Base-by-base conservation (phyloP, 2,888 invertebrate species). In the Sarcophaga caerulescens region DNA sequence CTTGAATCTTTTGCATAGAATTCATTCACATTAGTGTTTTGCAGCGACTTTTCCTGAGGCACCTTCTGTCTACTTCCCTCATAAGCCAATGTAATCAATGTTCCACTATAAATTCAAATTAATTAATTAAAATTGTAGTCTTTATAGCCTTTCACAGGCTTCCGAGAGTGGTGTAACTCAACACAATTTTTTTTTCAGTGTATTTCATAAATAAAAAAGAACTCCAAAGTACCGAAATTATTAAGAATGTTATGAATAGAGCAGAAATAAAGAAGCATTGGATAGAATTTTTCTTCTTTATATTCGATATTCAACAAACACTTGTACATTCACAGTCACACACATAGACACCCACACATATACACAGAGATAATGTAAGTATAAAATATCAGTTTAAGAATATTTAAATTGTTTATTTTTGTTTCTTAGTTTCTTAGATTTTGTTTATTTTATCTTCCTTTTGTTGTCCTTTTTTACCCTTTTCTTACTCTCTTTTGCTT, bases 401-500 rank as follows among this genome's bases (percentile, higher is more conserved):
- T 17, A 66, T 66, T 77, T 60, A 68, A 68, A 45, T 68, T 68
- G 23, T 68, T 60, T 60, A 68, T 68, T 68, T 68, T 77, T 76
- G 5, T 59, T 68, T 45, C n/a, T n/a, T n/a, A 52, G 4, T 75
- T 63, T 25, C 47, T 23, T 23, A 74, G 47, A 47, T 75, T 75
- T 76, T 59, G 57, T 60, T 52, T 57, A 23, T 12, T 45, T 23
- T 47, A 62, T 63, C 10, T 52, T 69, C 52, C 17, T 52, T 14
- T 52, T 52, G 12, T 52, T 35, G 35, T 35, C 35, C 35, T 35
- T 35, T 35, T 35, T 35, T 35, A 35, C 35, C 35, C 35, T 35
- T 35, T 21, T 47, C 35, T 47, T 63, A 21, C 12, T 59, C 12
- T 59, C 44, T 60, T 47, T 60, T 77, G 4, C 45, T 77, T 25